Base-by-base conservation (phyloP, 1,140 invertebrate species). In the Caenorhabditis latens region DNA sequence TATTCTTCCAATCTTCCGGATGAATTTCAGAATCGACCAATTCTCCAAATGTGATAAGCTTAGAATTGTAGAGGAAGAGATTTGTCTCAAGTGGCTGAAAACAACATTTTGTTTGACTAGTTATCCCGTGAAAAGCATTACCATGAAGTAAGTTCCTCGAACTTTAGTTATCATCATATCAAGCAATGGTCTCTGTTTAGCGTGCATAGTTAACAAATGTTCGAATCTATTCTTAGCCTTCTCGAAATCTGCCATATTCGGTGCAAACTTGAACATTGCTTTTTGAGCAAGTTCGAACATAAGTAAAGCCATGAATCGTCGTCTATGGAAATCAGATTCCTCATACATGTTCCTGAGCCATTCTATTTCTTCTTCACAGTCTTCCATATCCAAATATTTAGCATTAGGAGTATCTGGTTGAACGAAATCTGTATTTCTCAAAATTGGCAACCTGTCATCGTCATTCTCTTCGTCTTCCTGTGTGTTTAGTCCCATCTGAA, bases 141-240 rank as follows among this genome's bases (percentile, higher is more conserved):
- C 71, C 71, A 79, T 79, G n/a, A 50, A 50, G 42, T 53, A 79
- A 50, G 71, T 79, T 79, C 71, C 71, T 5, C 71, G 71, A 50
- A 79, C 71, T 79, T 79, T 79, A 0, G 71, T 79, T 6, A 79
- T 2, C 71, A 79, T 79, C 71, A 79, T 79, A 14, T 79, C 71
- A 53, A 79, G 71, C 13, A 79, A n/a, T 11, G 71, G 71, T 50
- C 71, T 48, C 46, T 79, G 46, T 14, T 16, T 50, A 53, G 19
- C 71, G n/a, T 79, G 71, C 24, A 79, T 24, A 8, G 71, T 79
- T 11, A 79, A n/a, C 71, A 79, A 79, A 50, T 79, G 46, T 11
- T 79, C 46, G 24, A 79, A 79, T 50, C 71, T 6, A 11, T 79
- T 50, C 14, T n/a, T 46, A 11, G 19, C 71, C 24, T 46, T 50